Base-by-base conservation (phyloP, 2,113 vertebrate genomes). In the Panthera uncia region DNA sequence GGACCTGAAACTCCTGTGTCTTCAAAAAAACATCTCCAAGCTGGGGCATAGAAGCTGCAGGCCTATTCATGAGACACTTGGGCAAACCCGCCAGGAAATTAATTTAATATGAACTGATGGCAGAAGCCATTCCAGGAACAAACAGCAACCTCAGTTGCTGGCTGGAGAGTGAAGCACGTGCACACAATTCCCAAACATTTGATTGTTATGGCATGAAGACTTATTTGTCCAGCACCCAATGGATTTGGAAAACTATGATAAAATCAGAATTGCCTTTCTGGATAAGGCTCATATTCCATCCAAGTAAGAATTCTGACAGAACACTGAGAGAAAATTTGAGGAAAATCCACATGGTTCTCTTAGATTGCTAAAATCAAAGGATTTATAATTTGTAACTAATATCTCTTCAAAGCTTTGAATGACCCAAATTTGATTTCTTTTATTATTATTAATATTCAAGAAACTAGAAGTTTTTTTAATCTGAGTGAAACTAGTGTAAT, bases 361-460 rank as follows among this genome's bases (percentile, higher is more conserved):
- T 78, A 90, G 61, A 74, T 48, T 94, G 21, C 38, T 84, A 92
- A 96, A 96, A 96, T 97, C n/a, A 96, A 97, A 80, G 82, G n/a
- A 89, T 81, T 82, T 89, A 15, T 79, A 85, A 88, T 84, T 94
- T 95, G 41, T 96, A 97, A 95, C 21, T 31, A 76, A 65, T 85
- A 71, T 91, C 57, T 36, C 3, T 90, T 87, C 80, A 84, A 92
- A 90, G n/a, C 25, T n/a, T 31, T 66, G 4, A 94, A 21, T 89
- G 29, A 82, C 76, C 33, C 36, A 89, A 86, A 81, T 90, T 90
- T 91, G 29, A 68, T 50, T 78, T 93, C 57, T 83, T 29, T 82
- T 93, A 93, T 41, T 78, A 25, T 85, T 91, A 81, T 94, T 91
- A 81, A 68, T 86, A 66, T 95, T 90, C 33, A 82, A 83, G 91